Conservation (phyloP, 2,797 vertebrate genomes). For the Cossypha caffra region DNA sequence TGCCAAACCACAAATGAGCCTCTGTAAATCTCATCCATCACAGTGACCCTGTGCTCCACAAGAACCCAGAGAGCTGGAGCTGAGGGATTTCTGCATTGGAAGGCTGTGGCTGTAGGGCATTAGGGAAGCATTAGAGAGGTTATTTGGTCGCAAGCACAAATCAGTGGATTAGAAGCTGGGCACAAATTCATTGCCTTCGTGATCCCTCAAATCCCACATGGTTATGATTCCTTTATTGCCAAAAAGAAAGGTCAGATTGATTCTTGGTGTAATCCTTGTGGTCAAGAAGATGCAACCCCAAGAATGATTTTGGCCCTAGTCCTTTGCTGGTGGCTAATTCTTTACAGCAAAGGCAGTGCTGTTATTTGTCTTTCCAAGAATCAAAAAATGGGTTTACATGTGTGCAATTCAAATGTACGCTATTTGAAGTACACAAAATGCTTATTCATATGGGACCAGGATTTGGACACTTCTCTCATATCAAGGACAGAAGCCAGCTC, state of each 20-base stretch:
- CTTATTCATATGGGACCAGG: not conserved
- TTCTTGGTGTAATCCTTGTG: not conserved
- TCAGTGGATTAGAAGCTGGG: not conserved
- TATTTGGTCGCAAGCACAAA: not conserved
- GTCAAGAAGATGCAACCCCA: not conserved
- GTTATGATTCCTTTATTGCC: not conserved
- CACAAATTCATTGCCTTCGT: not conserved
- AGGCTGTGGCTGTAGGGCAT: not conserved
- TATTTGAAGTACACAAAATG: not conserved
- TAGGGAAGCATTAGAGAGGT: not conserved
- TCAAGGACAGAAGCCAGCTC: not conserved
- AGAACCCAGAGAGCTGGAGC: not conserved
- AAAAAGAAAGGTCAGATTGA: not conserved
- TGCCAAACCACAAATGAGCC: not conserved
- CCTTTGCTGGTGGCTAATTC: not conserved
- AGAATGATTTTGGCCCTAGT: not conserved
- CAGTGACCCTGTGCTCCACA: not conserved
- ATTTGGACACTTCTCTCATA: not conserved
- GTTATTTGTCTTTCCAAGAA: not conserved
- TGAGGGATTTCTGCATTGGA: not conserved
- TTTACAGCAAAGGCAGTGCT: not conserved
- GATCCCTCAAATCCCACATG: not conserved
- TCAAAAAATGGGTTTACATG: not conserved
- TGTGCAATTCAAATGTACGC: not conserved
- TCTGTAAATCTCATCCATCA: not conserved